Evolutionary conservation across 1,140 invertebrate genomes (phyloP), one percentile per base, ranked within the genome.

Genomic region (Pogonognathellus flavescens): DNA sequence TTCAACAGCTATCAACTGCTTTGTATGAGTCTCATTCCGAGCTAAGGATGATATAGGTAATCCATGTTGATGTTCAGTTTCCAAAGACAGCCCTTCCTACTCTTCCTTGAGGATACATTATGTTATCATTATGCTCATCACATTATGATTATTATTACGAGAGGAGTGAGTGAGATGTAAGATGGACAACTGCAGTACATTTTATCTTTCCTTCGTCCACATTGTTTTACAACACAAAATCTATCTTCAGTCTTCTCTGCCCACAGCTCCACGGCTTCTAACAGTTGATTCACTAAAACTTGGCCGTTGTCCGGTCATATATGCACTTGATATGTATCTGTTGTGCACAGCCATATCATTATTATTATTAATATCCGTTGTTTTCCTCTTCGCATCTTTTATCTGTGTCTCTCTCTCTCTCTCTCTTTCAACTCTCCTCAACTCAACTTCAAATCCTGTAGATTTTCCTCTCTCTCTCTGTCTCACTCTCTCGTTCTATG

Each of bases 61-160:
- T 16, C 31, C 70, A 76, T 76, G 70, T 76, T 76, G 70, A 76
- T 76, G 70, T 76, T 49, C 14, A 76, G 70, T 50, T 76, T 49
- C 41, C 70, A 76, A 18, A 14, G 31, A 76, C 70, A 50, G 70
- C 70, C 70, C 70, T 76, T 76, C 70, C 70, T 76, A 76, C 70
- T 76, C 70, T 76, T 76, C 70, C 70, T 76, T 76, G 25, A 76
- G 70, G 70, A 76, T 76, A 76, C 41, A 76, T 76, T 76, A 76
- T 76, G 41, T 76, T 76, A 76, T 76, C 70, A 76, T 76, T 76
- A 76, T 76, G 70, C 70, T 76, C 70, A 76, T 76, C 70, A 49
- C 70, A 76, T 76, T 76, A 76, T 76, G 70, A 76, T 76, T 76
- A 76, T 76, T 76, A 76, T 76, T 50, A 76, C 70, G 13, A 50